phyloP scores from a whole-genome alignment of 2,888 invertebrate species.

The Icerya purchasi region DNA sequence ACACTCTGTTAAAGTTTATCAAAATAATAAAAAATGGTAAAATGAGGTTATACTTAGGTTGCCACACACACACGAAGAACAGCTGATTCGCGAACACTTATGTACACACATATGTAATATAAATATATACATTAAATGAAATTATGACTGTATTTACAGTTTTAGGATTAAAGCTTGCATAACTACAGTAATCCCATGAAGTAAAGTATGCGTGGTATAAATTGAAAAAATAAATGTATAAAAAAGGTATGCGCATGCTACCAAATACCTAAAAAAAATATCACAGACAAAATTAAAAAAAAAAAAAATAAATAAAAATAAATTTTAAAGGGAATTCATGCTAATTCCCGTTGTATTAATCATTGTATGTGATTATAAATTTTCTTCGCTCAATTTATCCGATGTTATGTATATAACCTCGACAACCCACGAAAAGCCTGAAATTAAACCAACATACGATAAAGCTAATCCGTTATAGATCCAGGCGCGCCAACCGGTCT shows the following conservation, averaged over 20 bases:
- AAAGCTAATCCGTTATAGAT: constrained; percentile 65
- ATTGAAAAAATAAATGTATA: background rate
- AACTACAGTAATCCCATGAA: too few relatives aligned
- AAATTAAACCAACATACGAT: constrained; percentile 44
- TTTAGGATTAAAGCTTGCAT: background rate
- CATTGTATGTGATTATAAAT: background rate
- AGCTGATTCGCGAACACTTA: too few relatives aligned
- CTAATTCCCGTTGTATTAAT: background rate
- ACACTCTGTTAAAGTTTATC: too few relatives aligned
- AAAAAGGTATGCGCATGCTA: background rate
- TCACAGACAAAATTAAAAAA: background rate
- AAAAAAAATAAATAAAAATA: background rate
- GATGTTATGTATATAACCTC: background rate
- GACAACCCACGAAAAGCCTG: constrained; percentile 12
- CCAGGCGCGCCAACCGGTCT: constrained; percentile 68
- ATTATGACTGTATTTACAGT: background rate
- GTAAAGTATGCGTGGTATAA: too few relatives aligned
- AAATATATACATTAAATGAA: too few relatives aligned
- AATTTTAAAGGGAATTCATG: background rate
- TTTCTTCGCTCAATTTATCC: background rate
- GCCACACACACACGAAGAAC: too few relatives aligned
- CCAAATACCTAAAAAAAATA: background rate
- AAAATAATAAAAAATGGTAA: too few relatives aligned
- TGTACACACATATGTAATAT: too few relatives aligned
- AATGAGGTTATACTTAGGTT: too few relatives aligned